Evolutionary conservation across 1,140 invertebrate genomes (phyloP).

Genomic region (Drosophila ficusphila): DNA sequence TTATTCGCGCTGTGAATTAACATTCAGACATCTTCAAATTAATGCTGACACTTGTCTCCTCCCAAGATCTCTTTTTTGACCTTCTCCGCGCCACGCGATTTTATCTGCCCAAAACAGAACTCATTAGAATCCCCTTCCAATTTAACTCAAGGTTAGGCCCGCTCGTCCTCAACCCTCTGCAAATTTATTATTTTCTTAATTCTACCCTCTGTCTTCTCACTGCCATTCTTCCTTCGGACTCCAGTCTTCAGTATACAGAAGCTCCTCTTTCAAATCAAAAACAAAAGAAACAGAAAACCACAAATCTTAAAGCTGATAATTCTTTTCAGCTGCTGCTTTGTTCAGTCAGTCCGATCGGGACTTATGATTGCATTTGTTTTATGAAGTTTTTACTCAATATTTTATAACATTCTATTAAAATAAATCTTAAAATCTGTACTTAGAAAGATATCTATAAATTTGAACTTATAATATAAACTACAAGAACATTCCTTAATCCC

Average conservation of each 20-base stretch:
- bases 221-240: background rate
- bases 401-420: too few relatives aligned
- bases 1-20: constrained; percentile 63
- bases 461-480: too few relatives aligned
- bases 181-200: constrained; percentile 9
- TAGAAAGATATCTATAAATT: too few relatives aligned
- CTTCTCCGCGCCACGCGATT: background rate
- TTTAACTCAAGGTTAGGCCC: constrained; percentile 54
- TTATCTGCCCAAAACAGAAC: constrained; percentile 28
- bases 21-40: constrained; percentile 70
- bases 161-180: constrained; percentile 3
- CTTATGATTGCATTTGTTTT: constrained; percentile 12
- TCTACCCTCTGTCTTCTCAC: background rate
- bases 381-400: background rate
- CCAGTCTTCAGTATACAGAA: constrained; percentile 13
- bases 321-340: constrained; percentile 32
- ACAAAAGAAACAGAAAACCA: constrained; percentile 39
- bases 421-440: too few relatives aligned
- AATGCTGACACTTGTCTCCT: constrained; percentile 73
- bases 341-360: constrained; percentile 9
- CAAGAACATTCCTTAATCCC: too few relatives aligned
- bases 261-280: constrained; percentile 14
- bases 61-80: constrained; percentile 33
- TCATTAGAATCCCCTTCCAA: constrained; percentile 57
- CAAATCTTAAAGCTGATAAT: constrained; percentile 41